Evolutionary conservation across 2,113 vertebrate genomes (phyloP).

Genomic region (Campylorhamphus procurvoides): DNA sequence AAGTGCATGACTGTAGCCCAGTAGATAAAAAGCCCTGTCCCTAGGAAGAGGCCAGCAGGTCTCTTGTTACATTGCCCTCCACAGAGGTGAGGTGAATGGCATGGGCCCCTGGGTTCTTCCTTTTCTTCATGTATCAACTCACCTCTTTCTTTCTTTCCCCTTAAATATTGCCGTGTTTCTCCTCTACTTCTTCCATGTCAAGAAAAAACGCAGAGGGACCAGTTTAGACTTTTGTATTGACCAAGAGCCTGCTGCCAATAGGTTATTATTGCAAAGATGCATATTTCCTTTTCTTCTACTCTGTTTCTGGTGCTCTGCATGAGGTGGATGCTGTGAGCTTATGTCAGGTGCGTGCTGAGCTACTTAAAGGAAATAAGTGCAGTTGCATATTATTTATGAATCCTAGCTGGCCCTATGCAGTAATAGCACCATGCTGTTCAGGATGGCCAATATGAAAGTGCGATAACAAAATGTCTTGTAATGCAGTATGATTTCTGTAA

Average conservation of each 20-base stretch:
- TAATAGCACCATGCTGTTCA: background rate
- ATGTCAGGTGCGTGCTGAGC: background rate
- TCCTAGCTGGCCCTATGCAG: background rate
- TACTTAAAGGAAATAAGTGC: background rate
- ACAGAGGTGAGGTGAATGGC: background rate
- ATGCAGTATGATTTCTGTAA: rapidly evolving
- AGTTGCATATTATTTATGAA: background rate
- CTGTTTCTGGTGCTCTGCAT: background rate
- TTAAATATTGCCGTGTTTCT: background rate
- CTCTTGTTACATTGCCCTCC: background rate
- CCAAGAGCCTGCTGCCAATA: background rate
- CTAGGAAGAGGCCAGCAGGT: background rate
- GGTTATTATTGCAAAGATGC: background rate
- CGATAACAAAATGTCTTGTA: background rate
- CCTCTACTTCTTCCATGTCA: background rate
- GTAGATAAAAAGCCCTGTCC: background rate
- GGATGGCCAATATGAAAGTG: background rate
- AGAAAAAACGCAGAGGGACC: background rate
- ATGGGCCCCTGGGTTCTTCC: background rate
- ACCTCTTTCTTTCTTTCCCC: background rate
- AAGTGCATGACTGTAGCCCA: background rate
- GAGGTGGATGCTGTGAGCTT: background rate
- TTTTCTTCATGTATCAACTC: background rate
- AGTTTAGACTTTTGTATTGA: background rate
- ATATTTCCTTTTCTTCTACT: background rate